A percentile compares a stretch with the other conserved stretches of the same genome.
These are phyloP conservation scores for Rhizomys pruinosus DNA, from an alignment of 2,113 vertebrate species.

Conservation along the genomic window DNA sequence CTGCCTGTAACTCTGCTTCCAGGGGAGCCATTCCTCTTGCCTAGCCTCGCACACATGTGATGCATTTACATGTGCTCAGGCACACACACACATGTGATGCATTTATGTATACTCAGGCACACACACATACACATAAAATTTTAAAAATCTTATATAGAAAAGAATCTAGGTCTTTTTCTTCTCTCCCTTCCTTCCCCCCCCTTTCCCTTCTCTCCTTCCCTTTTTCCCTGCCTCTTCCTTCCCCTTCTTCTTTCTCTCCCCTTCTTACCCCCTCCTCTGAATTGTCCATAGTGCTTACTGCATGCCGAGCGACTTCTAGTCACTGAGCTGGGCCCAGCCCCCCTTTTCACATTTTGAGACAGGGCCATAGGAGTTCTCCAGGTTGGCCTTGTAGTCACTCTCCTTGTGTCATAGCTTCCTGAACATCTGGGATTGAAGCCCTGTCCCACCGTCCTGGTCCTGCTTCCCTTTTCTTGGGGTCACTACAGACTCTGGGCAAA, in stretches of 20 bases:
- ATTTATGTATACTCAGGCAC: too few relatives aligned
- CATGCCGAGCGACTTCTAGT: not conserved
- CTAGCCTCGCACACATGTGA: too few relatives aligned
- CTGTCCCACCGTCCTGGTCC: not conserved
- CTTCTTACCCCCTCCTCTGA: not conserved
- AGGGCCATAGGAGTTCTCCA: not conserved
- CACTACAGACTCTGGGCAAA: not conserved
- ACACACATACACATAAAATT: too few relatives aligned
- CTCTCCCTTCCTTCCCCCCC: too few relatives aligned
- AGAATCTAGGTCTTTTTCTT: not conserved
- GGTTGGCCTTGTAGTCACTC: too few relatives aligned
- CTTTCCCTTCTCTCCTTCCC: not conserved
- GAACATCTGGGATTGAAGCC: not conserved
- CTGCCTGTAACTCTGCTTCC: too few relatives aligned
- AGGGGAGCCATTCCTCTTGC: too few relatives aligned
- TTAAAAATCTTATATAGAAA: too few relatives aligned
- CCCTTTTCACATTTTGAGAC: not conserved
- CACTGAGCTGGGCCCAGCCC: not conserved
- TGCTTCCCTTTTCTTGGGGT: not conserved
- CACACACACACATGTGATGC: too few relatives aligned
- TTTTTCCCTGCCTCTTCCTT: not conserved
- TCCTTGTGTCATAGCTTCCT: not conserved
- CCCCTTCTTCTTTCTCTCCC: too few relatives aligned
- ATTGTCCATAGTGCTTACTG: too few relatives aligned
- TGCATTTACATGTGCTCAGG: too few relatives aligned